Percentiles rank a stretch among this genome's conserved stretches.
These are phyloP conservation scores for Ligdia adustata DNA, from an alignment of 2,888 invertebrate species.

Conservation along the genomic window DNA sequence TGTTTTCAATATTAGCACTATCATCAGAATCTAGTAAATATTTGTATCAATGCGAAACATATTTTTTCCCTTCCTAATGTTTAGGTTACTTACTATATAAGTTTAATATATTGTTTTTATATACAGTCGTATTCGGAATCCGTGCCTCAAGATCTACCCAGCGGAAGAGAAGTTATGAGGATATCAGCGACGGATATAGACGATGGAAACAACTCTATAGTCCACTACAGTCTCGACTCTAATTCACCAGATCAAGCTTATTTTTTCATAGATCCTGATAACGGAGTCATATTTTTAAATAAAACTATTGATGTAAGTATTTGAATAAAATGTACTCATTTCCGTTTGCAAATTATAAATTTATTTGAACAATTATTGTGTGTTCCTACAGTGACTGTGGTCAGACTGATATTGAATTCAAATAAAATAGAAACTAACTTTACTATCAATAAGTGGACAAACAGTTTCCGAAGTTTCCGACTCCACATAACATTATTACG, in stretches of 20 bases:
- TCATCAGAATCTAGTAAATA: neutral
- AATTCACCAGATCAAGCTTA: constrained; percentile 84
- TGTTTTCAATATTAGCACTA: too few relatives aligned
- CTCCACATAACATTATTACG: constrained; percentile 30
- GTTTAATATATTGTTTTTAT: constrained; percentile 41
- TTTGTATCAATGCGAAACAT: neutral
- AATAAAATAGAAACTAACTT: too few relatives aligned
- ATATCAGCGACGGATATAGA: constrained; percentile 97
- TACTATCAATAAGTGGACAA: neutral
- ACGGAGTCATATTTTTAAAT: constrained; percentile 92
- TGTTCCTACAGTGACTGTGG: too few relatives aligned
- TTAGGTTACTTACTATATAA: neutral
- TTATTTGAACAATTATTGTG: too few relatives aligned
- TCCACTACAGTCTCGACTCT: constrained; percentile 87
- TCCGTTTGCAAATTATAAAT: too few relatives aligned
- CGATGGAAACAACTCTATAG: constrained; percentile 94
- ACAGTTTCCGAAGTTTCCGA: constrained; percentile 8
- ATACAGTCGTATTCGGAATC: constrained; percentile 86
- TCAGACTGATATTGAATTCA: too few relatives aligned
- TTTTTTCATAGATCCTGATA: constrained; percentile 91
- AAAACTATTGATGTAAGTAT: constrained; percentile 86
- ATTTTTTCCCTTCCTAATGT: neutral
- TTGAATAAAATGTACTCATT: too few relatives aligned
- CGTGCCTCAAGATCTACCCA: constrained; percentile 91
- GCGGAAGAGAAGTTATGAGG: constrained; percentile 91